Percentiles rank a stretch among this genome's conserved stretches.
Conservation (phyloP, 2,888 invertebrate genomes). For the Tipula unca region DNA sequence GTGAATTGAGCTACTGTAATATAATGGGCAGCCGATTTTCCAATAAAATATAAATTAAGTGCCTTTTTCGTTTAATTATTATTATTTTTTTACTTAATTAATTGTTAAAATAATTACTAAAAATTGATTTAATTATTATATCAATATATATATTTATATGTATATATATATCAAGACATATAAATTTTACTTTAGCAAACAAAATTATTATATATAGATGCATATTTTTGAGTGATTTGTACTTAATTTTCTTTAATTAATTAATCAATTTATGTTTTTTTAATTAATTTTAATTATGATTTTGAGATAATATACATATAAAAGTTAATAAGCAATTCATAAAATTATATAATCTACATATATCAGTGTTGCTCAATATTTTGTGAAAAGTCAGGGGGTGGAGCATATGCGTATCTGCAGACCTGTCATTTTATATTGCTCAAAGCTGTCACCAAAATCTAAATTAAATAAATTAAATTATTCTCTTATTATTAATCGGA, state of each 20-base stretch:
- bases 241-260: slow-evolving; percentile 9
- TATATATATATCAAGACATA: slow-evolving; percentile 4
- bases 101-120: background rate
- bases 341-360: background rate
- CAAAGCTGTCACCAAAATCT: slow-evolving; percentile 1
- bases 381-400: background rate
- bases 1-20: background rate
- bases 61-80: background rate
- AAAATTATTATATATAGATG: background rate
- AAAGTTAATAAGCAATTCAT: background rate
- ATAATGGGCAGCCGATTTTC: background rate
- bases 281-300: background rate
- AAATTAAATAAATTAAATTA: background rate
- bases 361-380: background rate
- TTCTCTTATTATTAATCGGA: background rate
- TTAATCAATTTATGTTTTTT: slow-evolving; percentile 8
- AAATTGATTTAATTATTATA: background rate
- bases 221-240: background rate
- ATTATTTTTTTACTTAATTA: background rate
- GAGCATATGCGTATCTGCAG: too few relatives aligned
- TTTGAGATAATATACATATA: background rate
- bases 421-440: background rate
- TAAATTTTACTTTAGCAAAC: background rate
- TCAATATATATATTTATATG: too few relatives aligned
- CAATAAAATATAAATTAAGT: background rate